Evolutionary conservation across 2,113 vertebrate species (phyloP).

Genomic region (Orientallactaga bullata): DNA sequence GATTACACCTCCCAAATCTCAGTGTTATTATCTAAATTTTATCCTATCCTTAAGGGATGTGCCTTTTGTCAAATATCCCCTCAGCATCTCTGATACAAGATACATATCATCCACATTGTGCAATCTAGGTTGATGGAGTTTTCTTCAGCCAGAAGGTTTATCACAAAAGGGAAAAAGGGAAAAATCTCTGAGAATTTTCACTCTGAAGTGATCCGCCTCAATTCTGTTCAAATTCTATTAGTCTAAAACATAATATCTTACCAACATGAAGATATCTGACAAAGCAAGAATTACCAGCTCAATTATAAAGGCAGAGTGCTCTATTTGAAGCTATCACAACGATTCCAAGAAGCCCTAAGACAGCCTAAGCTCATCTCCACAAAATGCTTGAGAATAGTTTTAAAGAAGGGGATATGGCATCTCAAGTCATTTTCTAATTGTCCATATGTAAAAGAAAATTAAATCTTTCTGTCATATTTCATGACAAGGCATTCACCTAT

Average conservation of each 20-base stretch:
- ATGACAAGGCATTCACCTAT: background rate
- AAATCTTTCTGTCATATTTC: background rate
- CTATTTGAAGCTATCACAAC: background rate
- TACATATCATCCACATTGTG: background rate
- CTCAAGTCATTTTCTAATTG: background rate
- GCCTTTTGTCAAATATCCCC: background rate
- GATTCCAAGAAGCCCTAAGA: background rate
- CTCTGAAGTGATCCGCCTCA: background rate
- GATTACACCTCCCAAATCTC: background rate
- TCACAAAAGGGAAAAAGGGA: background rate
- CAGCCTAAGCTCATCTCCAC: background rate
- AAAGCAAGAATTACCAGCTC: background rate
- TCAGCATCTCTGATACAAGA: background rate
- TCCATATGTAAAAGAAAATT: background rate
- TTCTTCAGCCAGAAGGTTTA: background rate
- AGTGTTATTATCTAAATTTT: slow-evolving; percentile 11
- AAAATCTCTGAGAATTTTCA: slow-evolving; percentile 19
- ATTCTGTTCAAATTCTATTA: background rate
- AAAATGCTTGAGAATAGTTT: background rate
- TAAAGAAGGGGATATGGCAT: background rate
- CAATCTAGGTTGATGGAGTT: background rate
- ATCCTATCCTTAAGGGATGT: background rate
- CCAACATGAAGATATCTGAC: background rate
- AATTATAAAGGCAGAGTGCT: background rate
- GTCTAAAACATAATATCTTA: background rate